A percentile compares a stretch with the other conserved stretches of the same genome.
phyloP scores from a whole-genome alignment of 53 echinoderm and acorn worm species.

The Temnopleurus reevesii region DNA sequence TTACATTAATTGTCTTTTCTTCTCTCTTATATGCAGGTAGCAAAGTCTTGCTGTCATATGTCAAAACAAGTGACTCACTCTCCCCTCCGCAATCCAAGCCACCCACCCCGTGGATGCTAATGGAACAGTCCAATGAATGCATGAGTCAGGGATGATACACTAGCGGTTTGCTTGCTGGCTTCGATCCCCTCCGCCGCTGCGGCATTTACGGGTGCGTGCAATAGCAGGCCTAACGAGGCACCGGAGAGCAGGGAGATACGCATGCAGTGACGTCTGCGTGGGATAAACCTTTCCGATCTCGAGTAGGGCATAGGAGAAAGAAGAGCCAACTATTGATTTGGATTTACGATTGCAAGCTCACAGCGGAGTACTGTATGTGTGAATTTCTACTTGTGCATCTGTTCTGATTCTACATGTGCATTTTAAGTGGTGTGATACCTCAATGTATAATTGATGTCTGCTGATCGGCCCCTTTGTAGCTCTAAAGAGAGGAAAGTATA shows the following conservation, averaged over 20 bases:
- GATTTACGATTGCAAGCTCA: neutral
- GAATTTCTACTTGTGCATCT: neutral
- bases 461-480: neutral
- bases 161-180: conserved; percentile 6
- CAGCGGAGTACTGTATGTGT: neutral
- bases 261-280: neutral
- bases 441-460: neutral
- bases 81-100: neutral
- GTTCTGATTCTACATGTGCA: neutral
- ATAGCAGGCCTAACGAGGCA: neutral
- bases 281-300: conserved; percentile 11
- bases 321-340: neutral
- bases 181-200: no score
- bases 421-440: no score
- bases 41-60: neutral
- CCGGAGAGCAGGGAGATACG: neutral
- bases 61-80: neutral
- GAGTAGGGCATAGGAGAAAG: neutral
- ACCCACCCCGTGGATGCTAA: neutral
- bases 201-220: neutral
- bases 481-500: no score
- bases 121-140: neutral
- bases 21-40: conserved; percentile 23
- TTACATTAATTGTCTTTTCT: conserved; percentile 26
- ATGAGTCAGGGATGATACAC: conserved; percentile 37